Conservation (phyloP, 2,797 vertebrate genomes). For the Prionace glauca region DNA sequence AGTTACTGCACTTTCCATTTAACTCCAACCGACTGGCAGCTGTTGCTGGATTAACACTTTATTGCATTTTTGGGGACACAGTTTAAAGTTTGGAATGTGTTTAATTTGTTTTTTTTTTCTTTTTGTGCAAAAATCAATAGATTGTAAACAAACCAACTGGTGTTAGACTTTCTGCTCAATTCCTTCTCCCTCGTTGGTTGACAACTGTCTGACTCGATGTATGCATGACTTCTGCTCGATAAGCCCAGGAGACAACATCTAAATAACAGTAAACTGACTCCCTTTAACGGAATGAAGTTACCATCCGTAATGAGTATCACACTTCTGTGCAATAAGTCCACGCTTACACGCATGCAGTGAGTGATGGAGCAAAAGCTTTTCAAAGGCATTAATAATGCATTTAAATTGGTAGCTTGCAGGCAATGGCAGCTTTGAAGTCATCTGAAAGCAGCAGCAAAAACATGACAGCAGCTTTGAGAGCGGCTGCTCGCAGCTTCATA, state of each 20-base stretch:
- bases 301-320: neutral
- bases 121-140: neutral
- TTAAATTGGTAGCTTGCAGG: neutral
- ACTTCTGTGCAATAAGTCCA: neutral
- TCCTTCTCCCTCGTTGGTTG: neutral
- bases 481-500: neutral
- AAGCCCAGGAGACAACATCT: neutral
- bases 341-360: neutral
- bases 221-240: neutral
- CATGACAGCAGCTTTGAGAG: neutral
- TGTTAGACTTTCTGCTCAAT: neutral
- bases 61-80: neutral
- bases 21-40: neutral
- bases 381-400: neutral
- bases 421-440: neutral
- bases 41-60: neutral
- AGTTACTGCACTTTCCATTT: neutral
- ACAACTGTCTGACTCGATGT: neutral
- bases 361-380: neutral
- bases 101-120: neutral
- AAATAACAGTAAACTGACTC: neutral
- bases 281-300: neutral
- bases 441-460: neutral
- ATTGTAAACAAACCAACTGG: neutral
- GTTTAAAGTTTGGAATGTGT: constrained; percentile 10